Conservation (phyloP, 2,113 vertebrate genomes). For the Butastur rufipennis region DNA sequence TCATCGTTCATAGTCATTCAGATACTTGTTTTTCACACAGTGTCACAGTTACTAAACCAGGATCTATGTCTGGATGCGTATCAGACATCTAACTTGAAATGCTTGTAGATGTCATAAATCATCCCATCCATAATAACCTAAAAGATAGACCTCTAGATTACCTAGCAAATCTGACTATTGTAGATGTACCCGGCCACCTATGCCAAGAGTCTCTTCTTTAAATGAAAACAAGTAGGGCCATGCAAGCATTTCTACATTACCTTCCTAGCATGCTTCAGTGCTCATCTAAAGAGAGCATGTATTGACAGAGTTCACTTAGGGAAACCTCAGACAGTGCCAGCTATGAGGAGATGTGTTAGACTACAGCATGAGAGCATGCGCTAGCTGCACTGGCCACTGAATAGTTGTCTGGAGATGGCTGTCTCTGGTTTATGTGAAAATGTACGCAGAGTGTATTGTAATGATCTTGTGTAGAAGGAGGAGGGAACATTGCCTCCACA, state of each 20-base stretch:
- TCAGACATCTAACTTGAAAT: neutral
- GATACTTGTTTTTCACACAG: neutral
- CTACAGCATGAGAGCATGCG: neutral
- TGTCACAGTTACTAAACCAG: neutral
- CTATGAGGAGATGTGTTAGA: neutral
- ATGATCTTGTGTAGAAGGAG: neutral
- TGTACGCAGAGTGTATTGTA: neutral
- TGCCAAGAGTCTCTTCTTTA: neutral
- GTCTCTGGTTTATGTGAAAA: neutral
- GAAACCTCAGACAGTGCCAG: neutral
- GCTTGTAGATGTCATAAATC: neutral
- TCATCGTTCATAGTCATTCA: neutral
- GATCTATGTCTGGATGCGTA: neutral
- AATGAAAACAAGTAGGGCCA: neutral
- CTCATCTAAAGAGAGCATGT: neutral
- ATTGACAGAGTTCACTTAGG: neutral
- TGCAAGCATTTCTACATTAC: neutral
- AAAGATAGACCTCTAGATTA: accelerated
- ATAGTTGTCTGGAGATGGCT: neutral
- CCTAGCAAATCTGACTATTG: neutral
- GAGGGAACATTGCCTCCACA: neutral
- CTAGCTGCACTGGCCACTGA: neutral
- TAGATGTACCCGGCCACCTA: neutral
- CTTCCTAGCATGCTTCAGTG: neutral
- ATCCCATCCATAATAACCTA: neutral